Evolutionary conservation across 2,797 vertebrate species (phyloP).

Genomic region (Smutsia gigantea): DNA sequence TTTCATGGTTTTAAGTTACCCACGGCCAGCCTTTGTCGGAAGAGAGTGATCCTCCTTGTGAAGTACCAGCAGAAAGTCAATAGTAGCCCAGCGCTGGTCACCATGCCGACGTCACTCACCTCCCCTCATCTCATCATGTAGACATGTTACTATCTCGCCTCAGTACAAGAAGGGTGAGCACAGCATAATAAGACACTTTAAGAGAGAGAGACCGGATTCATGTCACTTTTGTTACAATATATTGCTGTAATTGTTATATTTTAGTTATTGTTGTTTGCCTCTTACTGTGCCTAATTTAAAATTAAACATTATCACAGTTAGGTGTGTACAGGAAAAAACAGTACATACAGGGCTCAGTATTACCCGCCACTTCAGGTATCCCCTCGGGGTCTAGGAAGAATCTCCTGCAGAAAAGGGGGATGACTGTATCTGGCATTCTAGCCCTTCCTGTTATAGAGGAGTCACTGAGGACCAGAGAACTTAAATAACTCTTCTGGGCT

Average conservation of each 20-base stretch:
- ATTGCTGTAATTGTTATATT: background rate
- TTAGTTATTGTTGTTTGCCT: background rate
- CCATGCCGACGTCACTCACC: accelerated
- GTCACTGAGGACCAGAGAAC: background rate
- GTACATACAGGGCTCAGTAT: background rate
- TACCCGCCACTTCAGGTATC: background rate
- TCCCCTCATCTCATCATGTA: no score
- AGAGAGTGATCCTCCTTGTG: background rate
- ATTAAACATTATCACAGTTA: background rate
- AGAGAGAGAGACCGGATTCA: background rate
- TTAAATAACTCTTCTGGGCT: background rate
- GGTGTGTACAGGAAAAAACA: background rate
- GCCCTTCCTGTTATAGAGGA: background rate
- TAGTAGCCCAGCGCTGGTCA: background rate
- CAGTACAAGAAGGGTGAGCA: background rate
- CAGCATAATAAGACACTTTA: background rate
- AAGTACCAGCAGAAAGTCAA: background rate
- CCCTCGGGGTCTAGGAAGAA: background rate
- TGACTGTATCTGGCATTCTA: background rate
- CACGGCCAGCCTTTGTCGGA: no score
- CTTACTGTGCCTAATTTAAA: background rate
- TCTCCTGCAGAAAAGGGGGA: background rate
- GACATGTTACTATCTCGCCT: background rate
- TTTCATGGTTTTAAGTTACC: background rate
- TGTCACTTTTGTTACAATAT: background rate